These are phyloP conservation scores for Lacerta bilineata DNA, from an alignment of 2,797 vertebrate genomes.

Conservation along the genomic window DNA sequence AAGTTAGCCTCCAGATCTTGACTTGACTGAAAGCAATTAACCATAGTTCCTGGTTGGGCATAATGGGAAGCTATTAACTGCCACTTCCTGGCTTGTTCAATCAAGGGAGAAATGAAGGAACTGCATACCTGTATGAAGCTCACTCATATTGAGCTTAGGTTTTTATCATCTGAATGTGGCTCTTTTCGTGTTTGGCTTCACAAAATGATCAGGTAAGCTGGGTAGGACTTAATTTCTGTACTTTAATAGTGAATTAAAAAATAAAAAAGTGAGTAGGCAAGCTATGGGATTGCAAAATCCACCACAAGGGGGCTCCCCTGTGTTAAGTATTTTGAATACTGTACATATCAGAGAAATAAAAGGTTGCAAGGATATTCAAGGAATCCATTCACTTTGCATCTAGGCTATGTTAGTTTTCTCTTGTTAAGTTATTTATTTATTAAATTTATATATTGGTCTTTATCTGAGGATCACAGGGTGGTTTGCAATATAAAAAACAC, in stretches of 20 bases:
- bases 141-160: background rate
- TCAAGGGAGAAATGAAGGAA: background rate
- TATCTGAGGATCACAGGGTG: too few species aligned
- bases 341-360: background rate
- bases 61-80: background rate
- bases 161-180: background rate
- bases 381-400: background rate
- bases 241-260: slow-evolving; percentile 44
- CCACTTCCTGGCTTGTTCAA: background rate
- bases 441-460: too few species aligned
- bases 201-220: slow-evolving; percentile 30
- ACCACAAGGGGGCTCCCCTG: background rate
- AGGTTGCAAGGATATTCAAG: background rate
- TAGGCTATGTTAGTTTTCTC: too few species aligned
- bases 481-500: too few species aligned
- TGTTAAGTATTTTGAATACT: background rate
- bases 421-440: too few species aligned
- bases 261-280: slow-evolving; percentile 50
- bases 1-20: background rate
- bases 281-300: background rate
- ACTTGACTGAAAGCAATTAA: background rate
- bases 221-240: slow-evolving; percentile 31
- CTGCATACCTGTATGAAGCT: background rate
- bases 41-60: background rate
- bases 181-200: slow-evolving; percentile 10